A percentile compares a stretch with the other conserved stretches of the same genome.
phyloP scores from a whole-genome alignment of 2,888 invertebrate species.

The Ceramica pisi region DNA sequence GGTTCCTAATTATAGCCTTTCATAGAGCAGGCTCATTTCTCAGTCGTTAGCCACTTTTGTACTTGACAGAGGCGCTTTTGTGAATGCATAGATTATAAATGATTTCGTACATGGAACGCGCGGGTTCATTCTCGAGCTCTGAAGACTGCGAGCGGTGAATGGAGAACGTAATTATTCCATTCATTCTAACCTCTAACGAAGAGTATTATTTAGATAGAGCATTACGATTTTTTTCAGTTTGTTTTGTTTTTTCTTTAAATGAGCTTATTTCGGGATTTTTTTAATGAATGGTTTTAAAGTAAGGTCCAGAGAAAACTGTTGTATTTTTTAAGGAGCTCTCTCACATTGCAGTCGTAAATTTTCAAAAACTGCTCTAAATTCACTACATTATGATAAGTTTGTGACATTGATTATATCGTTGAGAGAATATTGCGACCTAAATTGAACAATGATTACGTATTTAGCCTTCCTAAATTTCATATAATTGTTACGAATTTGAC shows the following conservation, averaged over 20 bases:
- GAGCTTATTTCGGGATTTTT: not conserved
- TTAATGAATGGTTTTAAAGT: too few relatives aligned
- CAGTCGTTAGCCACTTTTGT: constrained; percentile 55
- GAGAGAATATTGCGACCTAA: too few relatives aligned
- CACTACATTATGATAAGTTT: too few relatives aligned
- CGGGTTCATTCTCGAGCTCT: constrained; percentile 31
- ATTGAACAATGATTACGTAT: too few relatives aligned
- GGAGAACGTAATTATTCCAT: constrained; percentile 47
- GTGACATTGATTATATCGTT: too few relatives aligned
- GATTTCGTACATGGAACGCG: constrained; percentile 49
- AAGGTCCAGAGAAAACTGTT: too few relatives aligned
- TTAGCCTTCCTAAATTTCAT: not conserved
- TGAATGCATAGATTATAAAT: constrained; percentile 57
- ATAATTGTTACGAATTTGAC: not conserved
- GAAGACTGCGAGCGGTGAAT: constrained; percentile 42
- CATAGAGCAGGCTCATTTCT: constrained; percentile 46
- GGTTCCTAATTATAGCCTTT: constrained; percentile 58
- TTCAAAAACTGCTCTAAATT: too few relatives aligned
- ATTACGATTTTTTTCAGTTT: not conserved
- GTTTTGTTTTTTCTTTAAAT: not conserved
- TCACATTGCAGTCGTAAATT: not conserved
- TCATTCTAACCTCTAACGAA: constrained; percentile 41
- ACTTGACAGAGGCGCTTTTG: constrained; percentile 52
- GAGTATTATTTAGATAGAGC: constrained; percentile 33
- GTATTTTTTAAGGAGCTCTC: too few relatives aligned